A percentile compares a stretch with the other conserved stretches of the same genome.
These are phyloP conservation scores for Fopius arisanus DNA, from an alignment of 1,140 invertebrate species.

Conservation along the genomic window DNA sequence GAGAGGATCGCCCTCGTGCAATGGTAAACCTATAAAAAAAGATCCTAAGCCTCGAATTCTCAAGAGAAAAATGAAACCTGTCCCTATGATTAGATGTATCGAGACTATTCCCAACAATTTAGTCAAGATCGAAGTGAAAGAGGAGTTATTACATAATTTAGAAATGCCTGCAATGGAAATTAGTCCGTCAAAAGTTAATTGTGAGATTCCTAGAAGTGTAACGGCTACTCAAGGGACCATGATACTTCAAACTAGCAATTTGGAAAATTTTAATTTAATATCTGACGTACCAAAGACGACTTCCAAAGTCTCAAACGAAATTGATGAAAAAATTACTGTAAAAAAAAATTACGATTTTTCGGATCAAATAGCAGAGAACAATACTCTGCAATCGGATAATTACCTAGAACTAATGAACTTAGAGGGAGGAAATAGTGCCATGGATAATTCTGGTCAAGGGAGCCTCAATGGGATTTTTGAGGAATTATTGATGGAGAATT, in stretches of 20 bases:
- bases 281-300: neutral
- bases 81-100: neutral
- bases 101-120: neutral
- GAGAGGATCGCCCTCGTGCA: neutral
- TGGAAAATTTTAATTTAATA: neutral
- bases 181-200: neutral
- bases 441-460: neutral
- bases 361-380: neutral
- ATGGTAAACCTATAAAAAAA: neutral
- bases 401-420: neutral
- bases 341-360: neutral
- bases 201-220: neutral
- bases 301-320: neutral
- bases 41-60: neutral
- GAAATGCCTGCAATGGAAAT: neutral
- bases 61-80: neutral
- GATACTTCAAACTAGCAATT: neutral
- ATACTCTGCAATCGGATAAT: neutral
- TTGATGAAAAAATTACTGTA: neutral
- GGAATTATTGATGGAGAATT: constrained; percentile 23
- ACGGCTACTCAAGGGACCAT: neutral
- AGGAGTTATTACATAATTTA: neutral
- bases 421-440: neutral
- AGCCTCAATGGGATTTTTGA: constrained; percentile 21
- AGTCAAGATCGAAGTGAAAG: neutral